Conservation (phyloP, 2,113 vertebrate species). For the human (Homo sapiens) region GRCh38 chr1:14425501-14426000, state of each 20-base stretch:
- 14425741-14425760: neutral
- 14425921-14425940: neutral
- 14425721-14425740: fast-evolving
- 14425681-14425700: no score
- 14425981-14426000: neutral
- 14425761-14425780: neutral
- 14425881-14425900: neutral
- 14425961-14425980: neutral
- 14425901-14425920: neutral
- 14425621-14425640: no score
- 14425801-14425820: neutral
- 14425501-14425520: neutral
- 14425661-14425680: no score
- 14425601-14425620: no score
- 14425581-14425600: no score
- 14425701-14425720: fast-evolving
- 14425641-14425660: no score
- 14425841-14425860: neutral
- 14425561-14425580: no score
- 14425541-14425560: neutral
- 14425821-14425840: neutral
- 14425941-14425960: neutral
- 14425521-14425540: neutral
- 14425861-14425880: neutral
- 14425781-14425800: neutral